phyloP scores from a whole-genome alignment of 2,797 vertebrate species.

The Aldrovandia affinis region DNA sequence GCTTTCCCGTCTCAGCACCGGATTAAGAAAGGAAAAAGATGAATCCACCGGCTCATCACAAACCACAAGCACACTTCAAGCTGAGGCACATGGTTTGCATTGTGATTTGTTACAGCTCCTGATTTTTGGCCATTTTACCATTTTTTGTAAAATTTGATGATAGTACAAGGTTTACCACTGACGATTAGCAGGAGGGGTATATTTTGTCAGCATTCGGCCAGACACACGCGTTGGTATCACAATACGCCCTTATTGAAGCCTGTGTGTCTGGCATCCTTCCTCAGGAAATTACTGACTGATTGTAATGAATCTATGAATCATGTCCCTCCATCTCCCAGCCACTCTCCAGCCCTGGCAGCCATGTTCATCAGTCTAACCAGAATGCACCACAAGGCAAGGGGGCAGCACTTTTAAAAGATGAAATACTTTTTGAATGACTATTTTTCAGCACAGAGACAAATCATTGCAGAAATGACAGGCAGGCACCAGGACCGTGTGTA shows the following conservation, averaged over 20 bases:
- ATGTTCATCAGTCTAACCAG: neutral
- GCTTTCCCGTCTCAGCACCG: slow-evolving; percentile 5
- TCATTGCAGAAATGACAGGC: neutral
- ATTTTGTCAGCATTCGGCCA: no score
- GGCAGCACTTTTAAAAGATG: neutral
- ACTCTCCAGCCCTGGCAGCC: neutral
- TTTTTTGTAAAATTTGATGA: neutral
- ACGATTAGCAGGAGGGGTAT: neutral
- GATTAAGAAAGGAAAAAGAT: neutral
- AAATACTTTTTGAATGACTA: neutral
- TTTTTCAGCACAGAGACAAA: neutral
- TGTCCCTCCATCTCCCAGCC: neutral
- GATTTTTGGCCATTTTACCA: neutral
- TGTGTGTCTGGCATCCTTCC: neutral
- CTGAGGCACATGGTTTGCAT: neutral
- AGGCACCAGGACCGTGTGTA: neutral
- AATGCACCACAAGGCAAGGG: neutral
- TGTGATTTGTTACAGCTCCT: slow-evolving; percentile 8
- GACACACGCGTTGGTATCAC: no score
- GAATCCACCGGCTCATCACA: neutral
- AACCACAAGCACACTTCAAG: neutral
- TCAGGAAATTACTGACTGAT: neutral
- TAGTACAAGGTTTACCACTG: neutral
- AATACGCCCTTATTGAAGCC: neutral
- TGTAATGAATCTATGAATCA: neutral